A percentile compares a stretch with the other conserved stretches of the same genome.
phyloP scores from a whole-genome alignment of 2,113 vertebrate species.

The Romanogobio albipinnatus region DNA sequence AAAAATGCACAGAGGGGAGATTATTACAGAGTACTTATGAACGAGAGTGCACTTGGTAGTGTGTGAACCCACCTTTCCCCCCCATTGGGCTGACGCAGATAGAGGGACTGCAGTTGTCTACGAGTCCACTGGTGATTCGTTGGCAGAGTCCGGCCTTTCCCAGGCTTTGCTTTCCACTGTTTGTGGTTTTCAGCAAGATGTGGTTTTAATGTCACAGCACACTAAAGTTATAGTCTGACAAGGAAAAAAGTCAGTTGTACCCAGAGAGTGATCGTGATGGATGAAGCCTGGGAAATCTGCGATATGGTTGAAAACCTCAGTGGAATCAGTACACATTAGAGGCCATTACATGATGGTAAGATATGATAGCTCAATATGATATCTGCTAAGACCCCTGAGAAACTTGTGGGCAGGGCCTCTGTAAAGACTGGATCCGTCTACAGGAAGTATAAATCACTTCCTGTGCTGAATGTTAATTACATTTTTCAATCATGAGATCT shows the following conservation, averaged over 20 bases:
- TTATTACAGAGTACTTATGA: not conserved
- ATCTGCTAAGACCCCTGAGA: constrained; percentile 42
- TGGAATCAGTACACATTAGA: constrained; percentile 56
- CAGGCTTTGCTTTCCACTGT: constrained; percentile 64
- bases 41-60: not conserved
- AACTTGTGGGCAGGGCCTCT: constrained; percentile 46
- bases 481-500: constrained; percentile 1
- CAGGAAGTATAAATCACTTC: constrained; percentile 38
- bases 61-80: constrained; percentile 36
- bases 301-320: constrained; percentile 50
- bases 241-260: constrained; percentile 37
- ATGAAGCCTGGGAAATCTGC: constrained; percentile 57
- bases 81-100: constrained; percentile 41
- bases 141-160: constrained; percentile 63
- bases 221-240: constrained; percentile 38
- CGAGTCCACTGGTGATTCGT: constrained; percentile 50
- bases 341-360: constrained; percentile 48
- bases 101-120: constrained; percentile 39
- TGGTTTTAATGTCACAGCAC: constrained; percentile 64
- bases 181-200: constrained; percentile 62
- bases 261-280: constrained; percentile 48
- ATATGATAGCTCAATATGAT: constrained; percentile 39
- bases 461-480: constrained; percentile 35
- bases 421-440: constrained; percentile 15
- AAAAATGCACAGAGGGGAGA: not conserved